Base-by-base conservation (phyloP, 2,113 vertebrate species). In the Chunga burmeisteri region DNA sequence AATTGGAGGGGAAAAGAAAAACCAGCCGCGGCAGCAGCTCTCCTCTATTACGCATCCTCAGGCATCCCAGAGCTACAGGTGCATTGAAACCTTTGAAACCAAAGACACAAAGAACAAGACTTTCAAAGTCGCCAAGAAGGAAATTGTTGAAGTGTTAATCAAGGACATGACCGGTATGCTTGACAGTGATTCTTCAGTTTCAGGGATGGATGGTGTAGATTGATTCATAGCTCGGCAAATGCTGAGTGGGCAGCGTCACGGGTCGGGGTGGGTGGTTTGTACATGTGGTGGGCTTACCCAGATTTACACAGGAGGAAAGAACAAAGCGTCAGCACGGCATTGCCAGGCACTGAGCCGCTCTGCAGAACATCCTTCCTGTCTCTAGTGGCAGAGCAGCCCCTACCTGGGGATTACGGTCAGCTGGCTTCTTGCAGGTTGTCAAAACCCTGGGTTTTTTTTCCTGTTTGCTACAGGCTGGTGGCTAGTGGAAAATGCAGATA, bases 401-500 rank as follows among this genome's bases (percentile, higher is more conserved):
- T 25, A 2, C 36, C 29, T 40, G 5, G 14, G 8, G 44, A 19
- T 65, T 55, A 13, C 4, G 42, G 40, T 36, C 29, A 16, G 8
- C 26, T 40, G 16, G 49, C 38, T 30, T 12, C 58, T 52, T 34
- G 5, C 47, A 89, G 61, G 52, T 65, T 78, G 55, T 49, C 75
- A 53, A 55, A 93, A 26, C 9, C 5, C 5, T 38, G 38, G 38
- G 38, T 32, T 25, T 12, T 15, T 19, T 3, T 50, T 7, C 0
- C 34, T 40, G 25, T 73, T 52, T 47, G 29, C n/a, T 52, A 67
- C 94, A 99, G 99, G 99, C 3, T 99, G 99, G 99, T 99, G 99
- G 99, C 98, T 99, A 53, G 99, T 99, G 85, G 99, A 98, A 89
- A 99, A 99, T 0, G 88, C 98, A 59, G 93, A 98, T 8, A 99